These are phyloP conservation scores for Tribolium madens DNA, from an alignment of 1,140 invertebrate genomes.

Conservation along the genomic window DNA sequence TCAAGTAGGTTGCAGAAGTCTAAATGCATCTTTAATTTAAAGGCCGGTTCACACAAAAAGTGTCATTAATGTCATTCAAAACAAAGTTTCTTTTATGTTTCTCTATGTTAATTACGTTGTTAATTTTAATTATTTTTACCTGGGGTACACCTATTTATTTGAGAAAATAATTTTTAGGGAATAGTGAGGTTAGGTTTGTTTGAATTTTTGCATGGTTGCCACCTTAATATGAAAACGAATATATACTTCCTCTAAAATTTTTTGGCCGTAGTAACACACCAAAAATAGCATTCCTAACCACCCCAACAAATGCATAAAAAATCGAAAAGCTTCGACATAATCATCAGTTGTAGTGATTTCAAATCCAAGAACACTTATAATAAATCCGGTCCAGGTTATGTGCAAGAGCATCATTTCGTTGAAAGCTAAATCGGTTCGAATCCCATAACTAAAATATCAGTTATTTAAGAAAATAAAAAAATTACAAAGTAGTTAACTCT, in stretches of 20 bases:
- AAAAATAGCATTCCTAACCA: slow-evolving; percentile 47
- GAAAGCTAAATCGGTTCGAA: slow-evolving; percentile 31
- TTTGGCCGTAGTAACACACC: slow-evolving; percentile 48
- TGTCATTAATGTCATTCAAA: no score
- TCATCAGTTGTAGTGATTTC: slow-evolving; percentile 37
- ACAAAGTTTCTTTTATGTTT: no score
- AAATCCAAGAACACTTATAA: slow-evolving; percentile 50
- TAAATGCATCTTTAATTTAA: no score
- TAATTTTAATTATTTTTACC: no score
- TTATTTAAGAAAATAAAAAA: background rate
- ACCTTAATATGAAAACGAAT: no score
- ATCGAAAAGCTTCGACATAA: slow-evolving; percentile 33
- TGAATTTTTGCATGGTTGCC: no score
- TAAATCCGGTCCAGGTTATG: slow-evolving; percentile 46
- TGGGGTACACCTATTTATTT: no score
- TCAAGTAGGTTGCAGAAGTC: no score
- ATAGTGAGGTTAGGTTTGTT: no score
- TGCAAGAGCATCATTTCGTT: slow-evolving; percentile 46
- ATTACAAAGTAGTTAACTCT: slow-evolving; percentile 9
- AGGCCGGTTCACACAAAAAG: no score
- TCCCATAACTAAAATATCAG: slow-evolving; percentile 28
- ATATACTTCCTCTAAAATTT: slow-evolving; percentile 47
- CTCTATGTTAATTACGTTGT: no score
- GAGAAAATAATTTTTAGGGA: no score
- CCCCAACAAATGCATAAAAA: slow-evolving; percentile 42